phyloP scores from a whole-genome alignment of 2,797 vertebrate genomes.

The Dendrocincla fuliginosa region DNA sequence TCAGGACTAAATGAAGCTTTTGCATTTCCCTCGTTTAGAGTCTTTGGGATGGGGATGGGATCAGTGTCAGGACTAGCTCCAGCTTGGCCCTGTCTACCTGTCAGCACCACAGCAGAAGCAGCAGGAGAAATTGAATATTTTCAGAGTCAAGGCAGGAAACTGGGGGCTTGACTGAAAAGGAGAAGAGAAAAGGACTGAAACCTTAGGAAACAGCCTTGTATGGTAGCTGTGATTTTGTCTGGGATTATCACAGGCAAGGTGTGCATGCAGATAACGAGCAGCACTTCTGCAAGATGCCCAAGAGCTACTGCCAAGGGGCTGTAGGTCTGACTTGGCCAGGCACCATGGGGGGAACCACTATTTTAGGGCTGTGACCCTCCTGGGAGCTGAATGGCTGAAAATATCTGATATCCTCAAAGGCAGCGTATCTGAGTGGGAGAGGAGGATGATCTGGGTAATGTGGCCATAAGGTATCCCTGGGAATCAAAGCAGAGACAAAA shows the following conservation, averaged over 20 bases:
- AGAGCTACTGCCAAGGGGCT: neutral
- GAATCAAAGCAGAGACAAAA: neutral
- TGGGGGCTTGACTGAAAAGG: neutral
- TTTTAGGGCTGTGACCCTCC: neutral
- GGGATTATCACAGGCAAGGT: neutral
- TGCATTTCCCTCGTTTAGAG: neutral
- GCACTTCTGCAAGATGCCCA: neutral
- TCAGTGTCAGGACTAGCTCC: neutral
- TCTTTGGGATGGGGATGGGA: neutral
- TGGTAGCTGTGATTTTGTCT: neutral
- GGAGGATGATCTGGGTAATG: neutral
- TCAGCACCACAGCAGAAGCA: neutral
- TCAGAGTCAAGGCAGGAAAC: neutral
- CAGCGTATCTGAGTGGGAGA: neutral
- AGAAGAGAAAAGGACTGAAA: neutral
- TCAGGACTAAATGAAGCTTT: neutral
- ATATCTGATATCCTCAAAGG: neutral
- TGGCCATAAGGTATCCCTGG: neutral
- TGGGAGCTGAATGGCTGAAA: neutral
- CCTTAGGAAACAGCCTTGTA: neutral
- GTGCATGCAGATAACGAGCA: rapidly evolving
- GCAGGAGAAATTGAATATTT: neutral
- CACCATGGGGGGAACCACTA: neutral
- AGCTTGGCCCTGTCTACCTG: neutral
- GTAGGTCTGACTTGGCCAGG: neutral